These are phyloP conservation scores for Otolemur garnettii DNA, from an alignment of 2,113 vertebrate genomes.

Conservation along the genomic window DNA sequence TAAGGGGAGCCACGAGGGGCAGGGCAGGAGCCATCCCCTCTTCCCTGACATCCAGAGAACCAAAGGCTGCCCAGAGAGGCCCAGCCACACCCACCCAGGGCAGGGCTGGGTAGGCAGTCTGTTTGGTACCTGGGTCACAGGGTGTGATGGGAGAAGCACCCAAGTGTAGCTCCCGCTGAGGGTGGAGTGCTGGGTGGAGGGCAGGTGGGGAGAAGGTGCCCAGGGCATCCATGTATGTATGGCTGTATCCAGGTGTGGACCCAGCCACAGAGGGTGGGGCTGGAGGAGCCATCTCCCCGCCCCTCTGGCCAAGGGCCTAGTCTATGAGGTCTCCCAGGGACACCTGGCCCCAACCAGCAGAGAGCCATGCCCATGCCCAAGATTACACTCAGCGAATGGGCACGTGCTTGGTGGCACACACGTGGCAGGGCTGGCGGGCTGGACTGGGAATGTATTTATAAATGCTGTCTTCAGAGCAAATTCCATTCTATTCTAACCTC, in stretches of 20 bases:
- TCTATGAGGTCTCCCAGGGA: constrained; percentile 78
- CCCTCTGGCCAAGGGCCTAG: constrained; percentile 53
- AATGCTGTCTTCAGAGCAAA: constrained; percentile 88
- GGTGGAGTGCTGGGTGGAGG: background rate
- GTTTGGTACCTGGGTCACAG: constrained; percentile 47
- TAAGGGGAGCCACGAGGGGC: background rate
- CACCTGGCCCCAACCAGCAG: constrained; percentile 75
- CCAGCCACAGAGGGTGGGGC: background rate
- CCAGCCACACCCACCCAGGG: background rate
- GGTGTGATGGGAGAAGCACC: constrained; percentile 32
- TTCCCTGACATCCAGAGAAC: background rate
- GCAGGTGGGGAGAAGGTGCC: background rate
- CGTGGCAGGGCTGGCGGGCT: constrained; percentile 84
- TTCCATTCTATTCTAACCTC: constrained; percentile 91
- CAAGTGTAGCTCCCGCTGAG: constrained; percentile 31
- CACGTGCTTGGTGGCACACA: constrained; percentile 89
- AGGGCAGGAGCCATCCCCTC: background rate
- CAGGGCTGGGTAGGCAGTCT: background rate
- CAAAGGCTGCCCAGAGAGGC: background rate
- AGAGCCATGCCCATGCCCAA: constrained; percentile 42
- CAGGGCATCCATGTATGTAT: fast-evolving
- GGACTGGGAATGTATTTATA: constrained; percentile 90
- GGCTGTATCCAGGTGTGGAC: constrained; percentile 29
- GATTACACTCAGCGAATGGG: constrained; percentile 60
- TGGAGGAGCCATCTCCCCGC: background rate